Conservation (phyloP, 2,797 vertebrate species). For the Netta rufina region DNA sequence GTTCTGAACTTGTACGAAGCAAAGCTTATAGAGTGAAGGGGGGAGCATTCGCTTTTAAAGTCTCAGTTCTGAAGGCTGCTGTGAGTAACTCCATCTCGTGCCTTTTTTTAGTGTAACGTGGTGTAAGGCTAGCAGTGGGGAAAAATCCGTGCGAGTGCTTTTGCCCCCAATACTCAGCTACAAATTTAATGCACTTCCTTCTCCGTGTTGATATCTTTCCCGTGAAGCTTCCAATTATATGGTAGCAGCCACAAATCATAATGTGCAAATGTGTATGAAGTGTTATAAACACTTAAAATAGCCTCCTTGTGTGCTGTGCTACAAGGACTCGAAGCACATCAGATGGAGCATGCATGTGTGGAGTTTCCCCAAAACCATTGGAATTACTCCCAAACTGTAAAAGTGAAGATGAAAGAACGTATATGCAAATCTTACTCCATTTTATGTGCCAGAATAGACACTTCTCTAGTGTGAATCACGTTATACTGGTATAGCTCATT, state of each 20-base stretch:
- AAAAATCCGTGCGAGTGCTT: rapidly evolving
- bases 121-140: not conserved
- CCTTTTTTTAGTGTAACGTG: rapidly evolving
- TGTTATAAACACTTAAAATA: not conserved
- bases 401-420: not conserved
- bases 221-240: not conserved
- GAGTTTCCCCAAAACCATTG: not conserved
- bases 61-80: not conserved
- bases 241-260: not conserved
- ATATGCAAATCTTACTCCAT: not conserved
- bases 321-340: not conserved
- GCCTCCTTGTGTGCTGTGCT: not conserved
- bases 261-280: not conserved
- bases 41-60: not conserved
- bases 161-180: not conserved
- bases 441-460: not conserved
- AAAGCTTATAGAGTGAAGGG: not conserved
- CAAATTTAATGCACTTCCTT: not conserved
- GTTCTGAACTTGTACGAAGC: conserved; percentile 16
- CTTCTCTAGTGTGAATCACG: not conserved
- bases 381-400: not conserved
- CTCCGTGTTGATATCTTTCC: rapidly evolving
- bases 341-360: not conserved
- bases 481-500: not conserved
- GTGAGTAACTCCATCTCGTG: not conserved